Base-by-base conservation (phyloP, 2,888 invertebrate species). In the Eubasilissa splendida region DNA sequence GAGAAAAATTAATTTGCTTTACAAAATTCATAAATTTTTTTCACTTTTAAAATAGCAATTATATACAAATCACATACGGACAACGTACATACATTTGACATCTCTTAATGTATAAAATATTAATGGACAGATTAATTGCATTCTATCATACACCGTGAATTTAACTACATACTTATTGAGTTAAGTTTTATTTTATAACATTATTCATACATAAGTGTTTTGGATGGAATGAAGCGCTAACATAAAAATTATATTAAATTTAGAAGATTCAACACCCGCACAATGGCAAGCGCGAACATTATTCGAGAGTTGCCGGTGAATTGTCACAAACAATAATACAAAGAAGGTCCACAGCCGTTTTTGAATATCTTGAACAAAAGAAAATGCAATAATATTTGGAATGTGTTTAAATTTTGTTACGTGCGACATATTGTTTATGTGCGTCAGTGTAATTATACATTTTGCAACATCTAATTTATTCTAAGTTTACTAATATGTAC, bases 101-200 rank as follows among this genome's bases (percentile, higher is more conserved):
- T 81, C 77, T 79, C 77, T 66, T 80, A 76, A 76, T 53, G 75
- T 78, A 79, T 81, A 81, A 79, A 82, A 81, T 77, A 74, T 83
- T 79, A 83, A 83, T 84, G 84, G 84, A 84, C 84, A 84, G 84
- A 84, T 77, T 83, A 82, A 80, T 84, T 84, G 84, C 84, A 80
- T 80, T 75, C 83, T 84, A 84, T 83, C 79, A 82, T 84, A 84
- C 84, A 84, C 71, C 65, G 84, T 82, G 84, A 81, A 74, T 77
- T 82, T 75, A 76, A 71, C 79, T 83, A 83, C 74, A 12, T 68
- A 79, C 79, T 83, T 83, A 77, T 74, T 66, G 65, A 81, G 70
- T 81, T 82, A 81, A 75, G 63, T 63, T 76, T 80, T 79, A 79
- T 66, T 75, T 83, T 82, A 83, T 83, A 83, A 82, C 79, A 80